A percentile compares a stretch with the other conserved stretches of the same genome.
These are phyloP conservation scores for Cloeon dipterum DNA, from an alignment of 2,888 invertebrate species.

Conservation along the genomic window DNA sequence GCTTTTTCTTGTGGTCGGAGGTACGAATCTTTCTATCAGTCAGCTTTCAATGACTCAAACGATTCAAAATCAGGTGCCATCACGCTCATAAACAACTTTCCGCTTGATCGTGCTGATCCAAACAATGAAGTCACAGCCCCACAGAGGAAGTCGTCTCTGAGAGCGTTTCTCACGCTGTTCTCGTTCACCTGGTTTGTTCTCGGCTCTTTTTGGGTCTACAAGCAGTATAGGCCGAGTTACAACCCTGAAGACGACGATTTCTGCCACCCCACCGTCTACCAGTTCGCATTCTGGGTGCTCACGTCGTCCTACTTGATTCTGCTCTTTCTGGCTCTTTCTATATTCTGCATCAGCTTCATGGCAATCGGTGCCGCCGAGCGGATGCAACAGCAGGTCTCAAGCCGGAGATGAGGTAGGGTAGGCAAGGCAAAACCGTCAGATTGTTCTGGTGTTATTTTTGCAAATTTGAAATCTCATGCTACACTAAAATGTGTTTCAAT, in stretches of 20 bases:
- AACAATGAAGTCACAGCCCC: neutral
- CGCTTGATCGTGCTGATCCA: constrained; percentile 5
- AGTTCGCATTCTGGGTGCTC: constrained; percentile 45
- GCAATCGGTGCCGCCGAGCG: constrained; percentile 20
- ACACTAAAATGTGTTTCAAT: too few species aligned
- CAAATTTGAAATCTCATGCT: too few species aligned
- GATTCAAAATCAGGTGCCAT: too few species aligned
- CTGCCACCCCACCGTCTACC: constrained; percentile 39
- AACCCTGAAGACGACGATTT: constrained; percentile 23
- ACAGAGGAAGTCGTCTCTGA: neutral
- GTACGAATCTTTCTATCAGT: too few species aligned
- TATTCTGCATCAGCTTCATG: constrained; percentile 29
- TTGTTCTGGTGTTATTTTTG: too few species aligned
- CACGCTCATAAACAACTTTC: neutral
- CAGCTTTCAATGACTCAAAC: too few species aligned
- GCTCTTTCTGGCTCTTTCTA: constrained; percentile 24
- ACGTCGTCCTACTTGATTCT: constrained; percentile 35
- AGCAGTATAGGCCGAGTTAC: constrained; percentile 34
- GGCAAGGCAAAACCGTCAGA: too few species aligned
- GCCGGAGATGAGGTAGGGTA: too few species aligned
- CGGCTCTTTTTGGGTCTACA: constrained; percentile 45
- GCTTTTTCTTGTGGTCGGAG: constrained; percentile 40
- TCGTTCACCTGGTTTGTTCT: constrained; percentile 45
- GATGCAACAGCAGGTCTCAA: too few species aligned
- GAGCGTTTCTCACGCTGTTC: constrained; percentile 30